Base-by-base conservation (phyloP, 2,113 vertebrate species). In the Ceuthmochares aereus region DNA sequence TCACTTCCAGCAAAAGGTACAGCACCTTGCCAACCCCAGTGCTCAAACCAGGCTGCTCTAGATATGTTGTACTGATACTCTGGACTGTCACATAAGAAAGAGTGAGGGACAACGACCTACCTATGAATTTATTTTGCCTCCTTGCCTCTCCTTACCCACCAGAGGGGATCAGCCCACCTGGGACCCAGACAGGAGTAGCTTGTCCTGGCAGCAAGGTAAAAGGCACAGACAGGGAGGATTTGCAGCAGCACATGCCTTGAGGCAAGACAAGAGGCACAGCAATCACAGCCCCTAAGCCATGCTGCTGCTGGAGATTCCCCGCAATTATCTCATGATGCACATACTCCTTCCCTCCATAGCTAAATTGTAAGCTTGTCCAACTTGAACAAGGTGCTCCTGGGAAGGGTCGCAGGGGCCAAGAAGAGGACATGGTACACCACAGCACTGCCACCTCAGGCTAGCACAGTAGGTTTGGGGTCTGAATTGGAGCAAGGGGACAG, bases 181-280 rank as follows among this genome's bases (percentile, higher is more conserved):
- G 68, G 84, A 80, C 10, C 29, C 23, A 14, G 23, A 25, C 14
- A 42, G 62, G 32, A 74, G 45, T 58, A 59, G 68, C 21, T 77
- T 43, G 45, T 1, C 2, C 36, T 37, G 42, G 56, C 52, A 62
- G 70, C 37, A 34, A 22, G 59, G 36, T n/a, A 18, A 76, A 59
- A 89, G 30, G 52, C 54, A 70, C 2, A 40, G n/a, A n/a, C n/a
- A 0, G 66, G 60, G 43, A 92, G 49, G 62, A 26, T 84, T 76
- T 79, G 62, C 56, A 75, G 60, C 42, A 90, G 40, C 85, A 59
- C 0, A 0, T 37, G 64, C 74, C 84, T 17, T 17, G 40, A 88
- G 76, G 93, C 80, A 82, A 78, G 87, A 73, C 34, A 64, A 89
- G 62, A 84, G 40, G 32, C n/a, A n/a, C 6, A n/a, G 30, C 77